Evolutionary conservation across 1,140 invertebrate species (phyloP), one percentile per base, ranked within the genome.

Genomic region (Saccostrea cuccullata): DNA sequence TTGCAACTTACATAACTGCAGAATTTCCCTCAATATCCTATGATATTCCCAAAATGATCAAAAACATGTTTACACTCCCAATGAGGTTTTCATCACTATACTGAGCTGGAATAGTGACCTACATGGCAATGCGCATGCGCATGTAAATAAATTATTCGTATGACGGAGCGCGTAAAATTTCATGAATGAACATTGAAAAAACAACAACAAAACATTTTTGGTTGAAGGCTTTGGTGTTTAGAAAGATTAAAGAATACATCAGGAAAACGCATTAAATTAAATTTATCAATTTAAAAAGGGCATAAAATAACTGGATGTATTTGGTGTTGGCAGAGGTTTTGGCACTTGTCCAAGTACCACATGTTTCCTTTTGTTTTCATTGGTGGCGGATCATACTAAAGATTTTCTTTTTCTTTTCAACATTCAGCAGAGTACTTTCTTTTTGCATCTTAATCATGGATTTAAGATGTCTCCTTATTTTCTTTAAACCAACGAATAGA

Each of bases 131-230:
- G 70, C 30, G 70, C 70, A 77, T 77, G 70, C 70, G 70, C 70
- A 77, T 77, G 70, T 77, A 77, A 77, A 77, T 77, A 77, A 77
- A 77, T 77, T 77, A 77, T 26, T 30, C 70, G 70, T 30, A 77
- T 30, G 70, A 77, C 70, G 30, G 70, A 36, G 70, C 70, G 70
- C 70, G 70, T 77, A 77, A 77, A 77, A 77, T 30, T 77, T 77
- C 70, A 77, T 77, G 70, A 77, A 77, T 77, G 70, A 77, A 77
- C 70, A 30, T 26, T 30, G 70, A 77, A 30, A 36, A 36, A 77
- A 77, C 30, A 67, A 67, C 23, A 67, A 23, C 20, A 36, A 77
- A 77, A 77, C 70, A 77, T 30, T 77, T 30, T n/a, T 6, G n/a
- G 6, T 17, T 64, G 15, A 17, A 64, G 15, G 58, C 6, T 20